These are phyloP conservation scores for Leucopternis melanops DNA, from an alignment of 2,113 vertebrate species.

Conservation along the genomic window DNA sequence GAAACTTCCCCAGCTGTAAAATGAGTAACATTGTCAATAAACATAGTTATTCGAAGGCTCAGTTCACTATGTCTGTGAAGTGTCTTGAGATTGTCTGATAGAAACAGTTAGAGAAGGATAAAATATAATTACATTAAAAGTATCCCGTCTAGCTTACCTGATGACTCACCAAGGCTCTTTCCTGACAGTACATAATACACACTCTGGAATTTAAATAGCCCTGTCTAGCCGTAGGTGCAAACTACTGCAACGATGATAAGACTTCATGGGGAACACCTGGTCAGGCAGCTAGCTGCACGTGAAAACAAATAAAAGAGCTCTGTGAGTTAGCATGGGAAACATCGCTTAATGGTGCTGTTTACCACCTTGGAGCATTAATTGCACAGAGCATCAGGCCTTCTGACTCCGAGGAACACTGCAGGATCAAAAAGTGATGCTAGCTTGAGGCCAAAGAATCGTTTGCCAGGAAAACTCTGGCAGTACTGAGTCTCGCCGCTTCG, in stretches of 20 bases:
- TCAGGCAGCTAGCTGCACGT: not conserved
- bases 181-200: not conserved
- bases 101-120: not conserved
- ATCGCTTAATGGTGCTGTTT: not conserved
- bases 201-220: not conserved
- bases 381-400: not conserved
- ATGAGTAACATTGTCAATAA: not conserved
- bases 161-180: not conserved
- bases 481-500: not conserved
- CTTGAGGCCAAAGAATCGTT: not conserved
- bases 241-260: not conserved
- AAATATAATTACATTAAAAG: not conserved
- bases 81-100: not conserved
- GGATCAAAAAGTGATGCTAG: not conserved
- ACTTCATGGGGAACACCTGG: not conserved
- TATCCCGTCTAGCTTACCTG: not conserved
- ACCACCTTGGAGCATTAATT: not conserved
- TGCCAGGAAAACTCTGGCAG: not conserved
- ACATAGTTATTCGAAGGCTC: not conserved
- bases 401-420: not conserved
- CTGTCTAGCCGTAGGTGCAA: not conserved
- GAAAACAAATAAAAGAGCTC: not conserved
- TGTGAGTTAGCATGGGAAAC: not conserved
- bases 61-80: not conserved
- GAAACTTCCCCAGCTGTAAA: not conserved